Conservation (phyloP, 1,140 invertebrate species). For the Drosophila kepulauana region DNA sequence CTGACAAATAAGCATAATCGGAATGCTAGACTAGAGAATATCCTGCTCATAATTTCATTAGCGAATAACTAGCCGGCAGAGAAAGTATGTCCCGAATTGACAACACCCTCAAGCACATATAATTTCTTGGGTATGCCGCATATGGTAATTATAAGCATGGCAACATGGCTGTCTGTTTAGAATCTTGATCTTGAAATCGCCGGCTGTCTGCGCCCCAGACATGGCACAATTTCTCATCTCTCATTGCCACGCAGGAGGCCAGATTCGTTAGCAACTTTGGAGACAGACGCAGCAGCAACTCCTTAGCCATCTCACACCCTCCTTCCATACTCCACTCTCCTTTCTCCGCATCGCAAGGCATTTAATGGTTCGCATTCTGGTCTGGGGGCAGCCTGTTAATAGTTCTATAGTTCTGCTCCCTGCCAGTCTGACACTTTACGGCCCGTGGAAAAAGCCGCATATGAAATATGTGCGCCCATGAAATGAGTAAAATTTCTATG, state of each 20-base stretch:
- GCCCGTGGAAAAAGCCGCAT: constrained; percentile 47
- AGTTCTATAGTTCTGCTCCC: constrained; percentile 30
- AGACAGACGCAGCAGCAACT: too few relatives aligned
- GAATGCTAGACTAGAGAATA: not conserved
- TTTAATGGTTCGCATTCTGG: constrained; percentile 38
- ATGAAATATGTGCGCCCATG: constrained; percentile 80
- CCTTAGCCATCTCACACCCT: not conserved
- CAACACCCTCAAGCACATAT: not conserved
- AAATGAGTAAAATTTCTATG: constrained; percentile 78
- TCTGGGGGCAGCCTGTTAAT: constrained; percentile 55
- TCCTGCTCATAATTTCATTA: not conserved
- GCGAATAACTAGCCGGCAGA: too few relatives aligned
- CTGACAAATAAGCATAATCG: constrained; percentile 24
- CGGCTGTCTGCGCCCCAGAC: constrained; percentile 47
- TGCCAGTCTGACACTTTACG: constrained; percentile 56
- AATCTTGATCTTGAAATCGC: constrained; percentile 71
- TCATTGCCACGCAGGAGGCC: constrained; percentile 75
- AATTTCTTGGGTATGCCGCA: constrained; percentile 15
- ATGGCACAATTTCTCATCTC: constrained; percentile 77
- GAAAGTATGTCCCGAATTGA: not conserved
- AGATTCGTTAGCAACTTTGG: constrained; percentile 23
- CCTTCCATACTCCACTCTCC: not conserved
- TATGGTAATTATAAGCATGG: constrained; percentile 59
- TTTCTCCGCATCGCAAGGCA: not conserved
- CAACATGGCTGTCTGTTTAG: constrained; percentile 46